A percentile compares a stretch with the other conserved stretches of the same genome.
phyloP scores from a whole-genome alignment of 2,888 invertebrate genomes.

The Pammene fasciana region DNA sequence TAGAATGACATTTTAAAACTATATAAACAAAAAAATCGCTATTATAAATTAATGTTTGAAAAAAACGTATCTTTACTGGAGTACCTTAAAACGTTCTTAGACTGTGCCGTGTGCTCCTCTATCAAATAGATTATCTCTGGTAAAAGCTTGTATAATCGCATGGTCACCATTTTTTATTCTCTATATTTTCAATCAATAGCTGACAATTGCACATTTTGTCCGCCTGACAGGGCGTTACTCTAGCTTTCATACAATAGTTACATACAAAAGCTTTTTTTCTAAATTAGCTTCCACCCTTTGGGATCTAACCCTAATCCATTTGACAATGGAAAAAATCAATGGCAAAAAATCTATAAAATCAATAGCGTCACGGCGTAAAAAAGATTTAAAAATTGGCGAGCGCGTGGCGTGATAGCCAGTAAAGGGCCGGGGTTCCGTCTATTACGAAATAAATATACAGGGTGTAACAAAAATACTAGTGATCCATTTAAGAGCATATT shows the following conservation, averaged over 20 bases:
- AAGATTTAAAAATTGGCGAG: background rate
- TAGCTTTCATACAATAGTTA: conserved; percentile 1
- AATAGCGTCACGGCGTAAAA: conserved; percentile 20
- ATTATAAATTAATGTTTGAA: no score
- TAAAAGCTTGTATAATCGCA: background rate
- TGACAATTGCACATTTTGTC: conserved; percentile 19
- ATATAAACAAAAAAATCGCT: no score
- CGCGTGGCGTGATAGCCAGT: background rate
- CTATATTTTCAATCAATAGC: background rate
- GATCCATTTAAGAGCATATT: no score
- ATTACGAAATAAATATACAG: no score
- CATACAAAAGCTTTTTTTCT: conserved; percentile 15
- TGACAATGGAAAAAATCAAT: conserved; percentile 32
- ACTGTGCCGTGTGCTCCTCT: no score
- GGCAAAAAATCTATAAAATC: conserved; percentile 37
- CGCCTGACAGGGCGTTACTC: conserved; percentile 4
- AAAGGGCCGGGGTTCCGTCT: background rate
- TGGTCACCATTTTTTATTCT: background rate
- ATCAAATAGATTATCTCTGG: no score
- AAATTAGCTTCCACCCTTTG: conserved; percentile 26
- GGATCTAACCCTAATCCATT: conserved; percentile 17
- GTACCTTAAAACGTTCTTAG: no score
- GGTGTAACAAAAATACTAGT: no score
- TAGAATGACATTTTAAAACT: no score
- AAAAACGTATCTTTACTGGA: no score